Evolutionary conservation across 2,797 vertebrate species (phyloP), one percentile per base, ranked within the genome.

Genomic region (Mormyrops attenuatus): DNA sequence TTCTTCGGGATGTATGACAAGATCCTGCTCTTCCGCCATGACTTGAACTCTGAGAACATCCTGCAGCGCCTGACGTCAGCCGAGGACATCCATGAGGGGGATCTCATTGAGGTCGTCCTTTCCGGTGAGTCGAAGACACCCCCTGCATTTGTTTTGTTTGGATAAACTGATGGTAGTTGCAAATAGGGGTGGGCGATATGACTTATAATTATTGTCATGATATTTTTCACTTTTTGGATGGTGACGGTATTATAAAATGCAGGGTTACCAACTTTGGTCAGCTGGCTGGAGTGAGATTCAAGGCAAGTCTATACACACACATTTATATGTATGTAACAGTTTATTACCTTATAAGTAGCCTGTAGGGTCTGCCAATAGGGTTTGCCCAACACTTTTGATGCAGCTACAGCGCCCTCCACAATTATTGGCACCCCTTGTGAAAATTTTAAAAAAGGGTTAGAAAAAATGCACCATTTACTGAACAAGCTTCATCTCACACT

Each of bases 1-100:
- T 98, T 98, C 93, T 97, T 97, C 89, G 97, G 97, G 94, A 97
- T 98, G 97, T 97, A 97, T 91, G 97, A 98, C 92, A 98, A 98
- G 95, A 97, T 98, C 94, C 96, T 98, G 47, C 96, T 98, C 80
- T 98, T 98, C 93, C 97, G 97, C 86, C 97, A 98, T 89, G 96
- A 98, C 94, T 95, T 98, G 94, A 97, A 93, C 93, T 97, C 97
- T 0, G 97, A 97, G 93, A 98, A 98, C 94, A 97, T 98, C 95
- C 95, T 98, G 93, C 97, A 97, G 94, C 95, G 97, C 44, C 96
- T 98, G 93, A 96, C 94, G 20, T 96, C 96, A 3, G 96, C 96
- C 41, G 97, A 97, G 91, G 97, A 98, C 90, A 98, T 98, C 93
- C 97, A 95, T 0, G 97, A 98, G 90, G 94, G 94, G 0, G 95